Base-by-base conservation (phyloP, 2,797 vertebrate species). In the Discoglossus pictus region DNA sequence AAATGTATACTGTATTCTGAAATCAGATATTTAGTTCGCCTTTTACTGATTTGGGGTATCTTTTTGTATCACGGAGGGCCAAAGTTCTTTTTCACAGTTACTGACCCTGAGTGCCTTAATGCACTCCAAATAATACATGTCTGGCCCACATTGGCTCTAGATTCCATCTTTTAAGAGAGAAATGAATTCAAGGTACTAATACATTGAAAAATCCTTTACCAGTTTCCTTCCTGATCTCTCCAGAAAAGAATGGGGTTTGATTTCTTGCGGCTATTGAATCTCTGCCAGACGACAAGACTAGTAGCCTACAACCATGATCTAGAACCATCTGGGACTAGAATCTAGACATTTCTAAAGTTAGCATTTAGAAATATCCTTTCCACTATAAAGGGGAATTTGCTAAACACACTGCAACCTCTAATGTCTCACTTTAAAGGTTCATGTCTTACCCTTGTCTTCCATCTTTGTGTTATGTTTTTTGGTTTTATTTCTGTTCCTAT, bases 401-500 rank as follows among this genome's bases (percentile, higher is more conserved):
- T n/a, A n/a, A n/a, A n/a, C n/a, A 64, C 46, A 59, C 52, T 70
- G 60, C 61, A 62, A 62, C 58, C 51, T 55, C 47, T 15, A 24
- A 50, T n/a, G n/a, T 50, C 23, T 8, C 12, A 68, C 50, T 10
- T 60, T n/a, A 42, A 65, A 46, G 35, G 47, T 58, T 71, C 64
- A 52, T 54, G 53, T 64, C 65, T 39, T 35, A 58, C 54, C 61
- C 53, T 59, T 71, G 68, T 71, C 68, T 71, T 71, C 68, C 68
- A 71, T 71, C 50, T 40, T 83, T 87, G 76, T 86, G 90, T 92
- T 92, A 89, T 86, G 91, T 92, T 91, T 80, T 47, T 98, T 95
- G 92, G 92, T 96, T 95, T 91, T 92, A 89, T 90, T 83, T 90
- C 87, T 83, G 84, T 89, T 84, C 85, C 83, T 90, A 81, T 79